Percentiles rank a stretch among this genome's conserved stretches.
Evolutionary conservation across 2,113 vertebrate species (phyloP).

Genomic region (Aspidoscelis tigris): DNA sequence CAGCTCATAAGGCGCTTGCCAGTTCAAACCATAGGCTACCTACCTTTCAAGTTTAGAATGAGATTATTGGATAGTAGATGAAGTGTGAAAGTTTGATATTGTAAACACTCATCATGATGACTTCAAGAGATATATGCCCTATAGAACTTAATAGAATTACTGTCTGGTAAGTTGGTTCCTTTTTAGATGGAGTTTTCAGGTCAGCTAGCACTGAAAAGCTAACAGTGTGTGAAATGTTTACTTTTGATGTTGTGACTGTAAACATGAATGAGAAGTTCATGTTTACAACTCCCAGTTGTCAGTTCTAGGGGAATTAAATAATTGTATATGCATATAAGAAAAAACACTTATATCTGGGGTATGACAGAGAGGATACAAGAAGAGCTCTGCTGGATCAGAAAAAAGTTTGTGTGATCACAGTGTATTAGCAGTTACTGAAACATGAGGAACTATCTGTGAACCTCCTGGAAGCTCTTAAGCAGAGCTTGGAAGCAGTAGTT

Average conservation of each 20-base stretch:
- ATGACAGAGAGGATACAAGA: neutral
- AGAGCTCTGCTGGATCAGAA: neutral
- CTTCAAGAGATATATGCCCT: neutral
- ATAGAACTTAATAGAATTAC: neutral
- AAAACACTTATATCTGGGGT: neutral
- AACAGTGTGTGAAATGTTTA: neutral
- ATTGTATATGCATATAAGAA: neutral
- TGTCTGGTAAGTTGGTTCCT: neutral
- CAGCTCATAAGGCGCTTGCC: neutral
- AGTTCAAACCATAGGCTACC: no score
- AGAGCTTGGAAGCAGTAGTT: neutral
- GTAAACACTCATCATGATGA: no score
- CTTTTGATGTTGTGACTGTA: neutral
- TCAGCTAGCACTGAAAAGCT: neutral
- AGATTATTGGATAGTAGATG: neutral
- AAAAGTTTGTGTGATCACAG: neutral
- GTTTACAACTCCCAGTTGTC: neutral
- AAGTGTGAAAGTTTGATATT: neutral
- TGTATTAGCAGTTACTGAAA: no score
- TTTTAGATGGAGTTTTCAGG: neutral
- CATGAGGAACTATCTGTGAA: no score
- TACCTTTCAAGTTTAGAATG: neutral
- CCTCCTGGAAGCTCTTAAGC: neutral
- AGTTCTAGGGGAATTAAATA: neutral
- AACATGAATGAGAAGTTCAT: neutral